phyloP scores from a whole-genome alignment of 2,797 vertebrate genomes.

The Danio kyathit region DNA sequence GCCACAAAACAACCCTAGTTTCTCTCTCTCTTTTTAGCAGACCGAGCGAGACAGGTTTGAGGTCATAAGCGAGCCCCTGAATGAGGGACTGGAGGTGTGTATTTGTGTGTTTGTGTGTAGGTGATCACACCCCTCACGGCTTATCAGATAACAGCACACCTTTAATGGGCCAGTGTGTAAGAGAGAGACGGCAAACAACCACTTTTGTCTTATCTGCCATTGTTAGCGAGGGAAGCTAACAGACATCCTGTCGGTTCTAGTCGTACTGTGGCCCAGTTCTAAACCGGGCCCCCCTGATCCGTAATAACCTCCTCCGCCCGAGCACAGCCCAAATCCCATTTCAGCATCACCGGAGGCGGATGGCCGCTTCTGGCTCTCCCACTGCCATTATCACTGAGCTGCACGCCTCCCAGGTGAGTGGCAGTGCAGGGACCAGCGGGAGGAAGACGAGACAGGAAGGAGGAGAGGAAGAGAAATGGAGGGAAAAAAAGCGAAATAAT shows the following conservation, averaged over 20 bases:
- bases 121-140: conserved; percentile 55
- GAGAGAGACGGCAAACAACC: conserved; percentile 74
- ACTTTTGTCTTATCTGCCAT: conserved; percentile 76
- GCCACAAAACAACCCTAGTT: conserved; percentile 41
- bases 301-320: conserved; percentile 55
- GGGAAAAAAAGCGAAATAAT: neutral
- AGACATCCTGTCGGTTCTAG: conserved; percentile 42
- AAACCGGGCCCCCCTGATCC: conserved; percentile 47
- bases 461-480: conserved; percentile 21
- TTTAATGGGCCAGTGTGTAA: conserved; percentile 70
- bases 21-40: conserved; percentile 38
- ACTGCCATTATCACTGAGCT: conserved; percentile 64
- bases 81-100: conserved; percentile 30
- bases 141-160: conserved; percentile 74
- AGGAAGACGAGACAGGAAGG: conserved; percentile 3
- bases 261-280: conserved; percentile 18
- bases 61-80: conserved; percentile 54
- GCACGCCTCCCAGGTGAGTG: conserved; percentile 59
- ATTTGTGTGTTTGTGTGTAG: conserved; percentile 46
- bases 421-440: conserved; percentile 36
- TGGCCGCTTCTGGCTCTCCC: conserved; percentile 57
- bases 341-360: conserved; percentile 57
- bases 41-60: conserved; percentile 33
- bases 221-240: conserved; percentile 58
- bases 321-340: conserved; percentile 61